A percentile compares a stretch with the other conserved stretches of the same genome.
Conservation (phyloP, 1,140 invertebrate genomes). For the Drosophila ogumai region DNA sequence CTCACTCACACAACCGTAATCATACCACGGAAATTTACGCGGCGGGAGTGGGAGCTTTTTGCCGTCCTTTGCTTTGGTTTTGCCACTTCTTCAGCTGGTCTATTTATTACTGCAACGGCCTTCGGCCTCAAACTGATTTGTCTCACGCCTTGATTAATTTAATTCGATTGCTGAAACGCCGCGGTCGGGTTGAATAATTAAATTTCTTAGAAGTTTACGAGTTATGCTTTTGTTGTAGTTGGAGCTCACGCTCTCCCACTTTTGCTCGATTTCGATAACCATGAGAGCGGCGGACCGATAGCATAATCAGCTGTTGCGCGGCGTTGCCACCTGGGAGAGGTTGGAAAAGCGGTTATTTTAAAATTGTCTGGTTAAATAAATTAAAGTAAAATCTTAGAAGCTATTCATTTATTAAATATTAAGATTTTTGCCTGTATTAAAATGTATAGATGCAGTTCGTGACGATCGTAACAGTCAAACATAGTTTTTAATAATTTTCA, state of each 20-base stretch:
- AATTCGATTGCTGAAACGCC: constrained; percentile 20
- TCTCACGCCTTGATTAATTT: constrained; percentile 23
- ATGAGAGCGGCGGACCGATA: constrained; percentile 24
- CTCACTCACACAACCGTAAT: constrained; percentile 14
- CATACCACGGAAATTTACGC: constrained; percentile 20
- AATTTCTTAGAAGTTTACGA: constrained; percentile 46
- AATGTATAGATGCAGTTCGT: too few relatives aligned
- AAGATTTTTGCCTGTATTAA: background rate
- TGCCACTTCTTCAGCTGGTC: constrained; percentile 8
- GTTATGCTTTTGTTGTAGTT: constrained; percentile 44
- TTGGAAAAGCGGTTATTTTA: background rate
- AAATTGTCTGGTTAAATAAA: background rate
- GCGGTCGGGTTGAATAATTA: constrained; percentile 35
- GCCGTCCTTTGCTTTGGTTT: constrained; percentile 13
- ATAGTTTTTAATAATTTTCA: too few relatives aligned
- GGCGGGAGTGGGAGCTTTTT: constrained; percentile 31
- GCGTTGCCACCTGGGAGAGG: constrained; percentile 12
- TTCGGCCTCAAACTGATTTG: constrained; percentile 17
- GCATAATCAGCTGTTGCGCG: constrained; percentile 22
- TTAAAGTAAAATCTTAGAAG: background rate
- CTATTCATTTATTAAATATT: background rate
- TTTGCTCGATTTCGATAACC: constrained; percentile 19
- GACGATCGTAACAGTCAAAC: too few relatives aligned
- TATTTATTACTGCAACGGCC: constrained; percentile 9
- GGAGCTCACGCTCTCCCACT: constrained; percentile 6